These are phyloP conservation scores for Phataginus tetradactyla DNA, from an alignment of 2,797 vertebrate species.

Conservation along the genomic window DNA sequence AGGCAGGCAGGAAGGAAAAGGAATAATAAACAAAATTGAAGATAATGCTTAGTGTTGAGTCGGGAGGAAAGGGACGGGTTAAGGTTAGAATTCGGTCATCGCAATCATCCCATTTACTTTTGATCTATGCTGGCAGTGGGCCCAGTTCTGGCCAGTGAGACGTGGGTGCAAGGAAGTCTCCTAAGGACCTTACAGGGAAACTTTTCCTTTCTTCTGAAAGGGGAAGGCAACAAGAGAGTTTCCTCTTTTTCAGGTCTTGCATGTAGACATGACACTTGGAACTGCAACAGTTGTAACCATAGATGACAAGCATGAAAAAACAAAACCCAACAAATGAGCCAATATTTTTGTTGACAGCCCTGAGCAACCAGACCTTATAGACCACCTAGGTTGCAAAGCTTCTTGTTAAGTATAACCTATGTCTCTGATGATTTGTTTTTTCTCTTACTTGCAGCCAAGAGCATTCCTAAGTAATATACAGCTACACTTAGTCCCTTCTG, in stretches of 20 bases:
- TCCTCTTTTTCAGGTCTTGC: not conserved
- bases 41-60: not conserved
- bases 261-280: not conserved
- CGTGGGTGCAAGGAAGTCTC: not conserved
- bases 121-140: not conserved
- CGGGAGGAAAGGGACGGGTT: not conserved
- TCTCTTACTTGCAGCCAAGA: not conserved
- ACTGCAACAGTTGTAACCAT: not conserved
- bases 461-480: not conserved
- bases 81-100: not conserved
- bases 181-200: not conserved
- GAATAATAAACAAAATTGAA: not conserved
- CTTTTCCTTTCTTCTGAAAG: slow-evolving; percentile 15
- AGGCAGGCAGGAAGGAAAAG: not conserved
- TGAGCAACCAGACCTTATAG: not conserved
- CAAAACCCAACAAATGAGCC: not conserved
- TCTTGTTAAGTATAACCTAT: not conserved
- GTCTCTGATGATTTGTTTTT: not conserved
- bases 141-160: not conserved
- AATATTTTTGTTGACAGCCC: not conserved
- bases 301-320: not conserved
- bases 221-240: not conserved
- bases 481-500: not conserved
- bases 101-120: not conserved
- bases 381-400: not conserved